Percentiles rank a stretch among this genome's conserved stretches.
These are phyloP conservation scores for Endomychus coccineus DNA, from an alignment of 2,888 invertebrate genomes.

Conservation along the genomic window DNA sequence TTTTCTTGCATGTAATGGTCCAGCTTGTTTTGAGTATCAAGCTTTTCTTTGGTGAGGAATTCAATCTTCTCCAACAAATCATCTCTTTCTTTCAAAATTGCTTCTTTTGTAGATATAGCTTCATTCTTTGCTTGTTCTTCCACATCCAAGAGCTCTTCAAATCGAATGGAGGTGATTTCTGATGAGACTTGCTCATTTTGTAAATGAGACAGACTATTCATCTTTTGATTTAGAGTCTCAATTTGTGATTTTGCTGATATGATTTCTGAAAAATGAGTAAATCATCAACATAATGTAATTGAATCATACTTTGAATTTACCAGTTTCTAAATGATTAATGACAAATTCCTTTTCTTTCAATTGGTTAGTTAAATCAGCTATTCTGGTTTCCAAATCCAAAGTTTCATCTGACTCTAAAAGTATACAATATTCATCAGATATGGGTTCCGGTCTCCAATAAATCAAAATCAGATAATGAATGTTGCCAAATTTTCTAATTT, in stretches of 20 bases:
- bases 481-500: too few species aligned
- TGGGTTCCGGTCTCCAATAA: too few species aligned
- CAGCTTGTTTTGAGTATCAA: slow-evolving; percentile 53
- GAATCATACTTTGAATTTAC: slow-evolving; percentile 1
- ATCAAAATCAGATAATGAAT: too few species aligned
- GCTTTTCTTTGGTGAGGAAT: slow-evolving; percentile 52
- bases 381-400: too few species aligned
- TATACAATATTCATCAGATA: too few species aligned
- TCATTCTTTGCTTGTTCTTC: slow-evolving; percentile 48
- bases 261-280: slow-evolving; percentile 44
- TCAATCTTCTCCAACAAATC: slow-evolving; percentile 52
- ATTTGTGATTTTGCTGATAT: slow-evolving; percentile 55
- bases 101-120: slow-evolving; percentile 46
- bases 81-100: slow-evolving; percentile 48
- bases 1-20: slow-evolving; percentile 65
- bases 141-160: slow-evolving; percentile 67
- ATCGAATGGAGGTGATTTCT: slow-evolving; percentile 68
- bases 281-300: too few species aligned
- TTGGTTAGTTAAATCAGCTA: too few species aligned
- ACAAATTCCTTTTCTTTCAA: background rate
- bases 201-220: slow-evolving; percentile 54
- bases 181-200: slow-evolving; percentile 66
- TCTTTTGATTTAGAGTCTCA: slow-evolving; percentile 53
- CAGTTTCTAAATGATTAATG: slow-evolving; percentile 6
- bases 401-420: too few species aligned